Base-by-base conservation (phyloP, 2,113 vertebrate species). In the Trogon melanurus region DNA sequence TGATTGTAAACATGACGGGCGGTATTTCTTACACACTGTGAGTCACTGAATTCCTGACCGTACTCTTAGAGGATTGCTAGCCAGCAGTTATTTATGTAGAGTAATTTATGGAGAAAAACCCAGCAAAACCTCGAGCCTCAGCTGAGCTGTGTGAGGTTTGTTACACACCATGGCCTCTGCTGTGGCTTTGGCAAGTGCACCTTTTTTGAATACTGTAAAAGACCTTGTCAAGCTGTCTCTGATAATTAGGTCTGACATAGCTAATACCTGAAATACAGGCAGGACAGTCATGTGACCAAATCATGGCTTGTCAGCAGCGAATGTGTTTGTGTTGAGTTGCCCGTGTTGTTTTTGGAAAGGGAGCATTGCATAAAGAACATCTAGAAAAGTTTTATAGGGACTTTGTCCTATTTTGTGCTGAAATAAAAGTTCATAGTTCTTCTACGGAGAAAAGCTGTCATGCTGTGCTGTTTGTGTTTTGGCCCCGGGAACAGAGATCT, bases 221-320 rank as follows among this genome's bases (percentile, higher is more conserved):
- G 92, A 74, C 89, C 64, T 87, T 50, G 51, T 96, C 87, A 96
- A 65, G 57, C 89, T 73, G 44, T 67, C 51, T 69, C 41, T 93
- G 84, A 29, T 96, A 94, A 97, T 95, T 72, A n/a, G 61, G 50
- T 94, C 71, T 93, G 95, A 96, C 94, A 78, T 15, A 53, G 91
- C 61, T 97, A 96, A 96, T 96, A 91, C 95, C 91, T 92, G 93
- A 83, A 93, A 95, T 50, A 61, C 48, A 88, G 92, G 58, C 89
- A 18, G 93, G 75, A 73, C 41, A 44, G 92, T 95, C 94, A 94
- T 72, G 74, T 96, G 95, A 69, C 92, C 64, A 51, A 71, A 86
- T 85, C 75, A 14, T 58, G 90, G 75, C 87, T 80, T 87, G 88
- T 89, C 93, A 90, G 81, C 87, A 92, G 41, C 14, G 23, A 57